Evolutionary conservation across 2,113 vertebrate species (phyloP), one percentile per base, ranked within the genome.

Genomic region (Australoheros scitulus): DNA sequence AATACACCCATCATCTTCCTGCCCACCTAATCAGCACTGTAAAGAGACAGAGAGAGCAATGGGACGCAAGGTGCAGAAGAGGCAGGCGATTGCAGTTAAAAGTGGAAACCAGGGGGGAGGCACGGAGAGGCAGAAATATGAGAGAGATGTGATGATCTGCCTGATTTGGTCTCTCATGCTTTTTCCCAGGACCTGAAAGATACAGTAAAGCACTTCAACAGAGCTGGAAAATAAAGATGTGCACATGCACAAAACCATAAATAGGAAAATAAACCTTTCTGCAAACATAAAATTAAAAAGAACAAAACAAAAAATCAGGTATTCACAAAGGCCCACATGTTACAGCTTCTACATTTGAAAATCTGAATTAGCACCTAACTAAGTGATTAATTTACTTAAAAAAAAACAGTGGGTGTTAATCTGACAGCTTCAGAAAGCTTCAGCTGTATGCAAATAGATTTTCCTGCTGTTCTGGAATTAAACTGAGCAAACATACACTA

Each of bases 1-100:
- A 81, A 92, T 88, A 85, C 80, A 92, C 82, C 64, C 83, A 87
- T 91, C 92, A 91, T 85, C 85, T 77, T 75, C 70, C 85, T 85
- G 86, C 83, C 79, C 85, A 75, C 83, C 82, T 80, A 70, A 90
- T 89, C 88, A 88, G 77, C 47, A 18, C 76, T 9, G 76, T 24
- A 75, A 76, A 79, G 86, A 88, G 88, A 82, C 26, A 22, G 84
- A 63, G 47, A 70, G 58, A 86, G 87, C 72, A n/a, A 64, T 17
- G 83, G 72, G 80, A 92, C 65, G 81, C 55, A 65, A 70, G 82
- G 70, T 76, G 38, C 77, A 72, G 80, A 58, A 80, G 56, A 88
- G 80, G 76, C 24, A 74, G 76, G 87, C 79, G 86, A 85, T 50
- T 65, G 76, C 83, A 89, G 76, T 84, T 86, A 88, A 91, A 88